phyloP scores from a whole-genome alignment of 2,888 invertebrate genomes.

The Rhyacophila evoluta region DNA sequence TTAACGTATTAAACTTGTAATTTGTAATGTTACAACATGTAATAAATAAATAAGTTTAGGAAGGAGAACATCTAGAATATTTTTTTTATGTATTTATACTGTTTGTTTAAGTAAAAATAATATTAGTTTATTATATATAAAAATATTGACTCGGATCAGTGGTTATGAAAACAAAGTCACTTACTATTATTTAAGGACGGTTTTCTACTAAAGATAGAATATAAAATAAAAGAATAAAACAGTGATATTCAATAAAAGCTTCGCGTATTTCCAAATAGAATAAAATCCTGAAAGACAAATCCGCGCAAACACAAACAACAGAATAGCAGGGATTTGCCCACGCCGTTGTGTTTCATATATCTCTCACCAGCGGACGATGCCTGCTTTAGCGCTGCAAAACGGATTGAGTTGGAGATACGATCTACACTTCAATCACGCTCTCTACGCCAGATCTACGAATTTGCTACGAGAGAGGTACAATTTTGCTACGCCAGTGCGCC shows the following conservation, averaged over 20 bases:
- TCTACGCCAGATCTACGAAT: not conserved
- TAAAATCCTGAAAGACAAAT: not conserved
- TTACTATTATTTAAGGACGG: no score
- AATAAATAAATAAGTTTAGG: no score
- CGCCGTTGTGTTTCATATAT: not conserved
- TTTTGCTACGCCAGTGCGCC: not conserved
- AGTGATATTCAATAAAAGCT: not conserved
- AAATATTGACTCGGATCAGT: no score
- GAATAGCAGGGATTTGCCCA: not conserved
- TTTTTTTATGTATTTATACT: no score
- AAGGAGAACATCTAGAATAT: no score
- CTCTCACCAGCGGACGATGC: slow-evolving; percentile 5
- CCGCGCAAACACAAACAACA: not conserved
- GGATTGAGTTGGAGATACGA: slow-evolving; percentile 47
- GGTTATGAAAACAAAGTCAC: no score
- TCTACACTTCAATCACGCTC: slow-evolving; percentile 49
- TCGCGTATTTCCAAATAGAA: not conserved
- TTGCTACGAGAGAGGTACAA: no score
- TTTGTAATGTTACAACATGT: no score
- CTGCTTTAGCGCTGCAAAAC: slow-evolving; percentile 37
- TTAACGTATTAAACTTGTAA: no score
- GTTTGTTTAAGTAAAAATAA: no score
- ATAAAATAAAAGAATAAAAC: not conserved
- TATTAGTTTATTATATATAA: no score
- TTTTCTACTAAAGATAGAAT: no score